Evolutionary conservation across 2,888 invertebrate genomes (phyloP).

Genomic region (Drosophila suboccidentalis): DNA sequence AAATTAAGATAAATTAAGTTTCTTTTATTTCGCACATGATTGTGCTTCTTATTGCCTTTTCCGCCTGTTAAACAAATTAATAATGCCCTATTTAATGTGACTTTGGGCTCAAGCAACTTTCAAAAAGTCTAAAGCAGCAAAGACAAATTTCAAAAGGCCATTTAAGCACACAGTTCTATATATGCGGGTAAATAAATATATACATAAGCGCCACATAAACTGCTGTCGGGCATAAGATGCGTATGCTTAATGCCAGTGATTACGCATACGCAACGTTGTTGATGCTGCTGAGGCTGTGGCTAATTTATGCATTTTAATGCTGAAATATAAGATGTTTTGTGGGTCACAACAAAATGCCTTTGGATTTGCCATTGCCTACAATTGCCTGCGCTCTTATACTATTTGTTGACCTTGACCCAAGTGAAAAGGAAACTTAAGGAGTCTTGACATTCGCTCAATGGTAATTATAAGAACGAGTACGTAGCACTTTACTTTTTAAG

Average conservation of each 20-base stretch:
- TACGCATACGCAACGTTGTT: slow-evolving; percentile 67
- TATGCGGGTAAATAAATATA: neutral
- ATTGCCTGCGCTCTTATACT: slow-evolving; percentile 2
- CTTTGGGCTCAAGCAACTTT: slow-evolving; percentile 2
- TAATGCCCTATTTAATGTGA: neutral
- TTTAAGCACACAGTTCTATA: neutral
- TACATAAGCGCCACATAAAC: neutral
- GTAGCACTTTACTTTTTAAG: slow-evolving; percentile 2
- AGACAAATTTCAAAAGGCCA: neutral
- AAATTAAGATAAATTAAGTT: too few relatives aligned
- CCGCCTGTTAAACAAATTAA: neutral
- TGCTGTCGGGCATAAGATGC: slow-evolving; percentile 36
- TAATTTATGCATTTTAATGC: slow-evolving; percentile 54
- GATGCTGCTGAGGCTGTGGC: slow-evolving; percentile 4
- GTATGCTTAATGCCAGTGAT: slow-evolving; percentile 66
- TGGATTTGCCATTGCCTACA: slow-evolving; percentile 7
- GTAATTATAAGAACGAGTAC: slow-evolving; percentile 3
- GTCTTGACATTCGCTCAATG: slow-evolving; percentile 17
- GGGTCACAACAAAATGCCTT: slow-evolving; percentile 14
- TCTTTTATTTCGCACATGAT: too few relatives aligned
- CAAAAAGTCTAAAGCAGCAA: neutral
- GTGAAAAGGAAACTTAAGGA: slow-evolving; percentile 15
- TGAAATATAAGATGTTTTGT: slow-evolving; percentile 37
- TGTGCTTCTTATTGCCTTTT: neutral
- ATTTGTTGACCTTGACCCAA: slow-evolving; percentile 41